Evolutionary conservation across 2,888 invertebrate genomes (phyloP).

Genomic region (Hydropsyche betteni): DNA sequence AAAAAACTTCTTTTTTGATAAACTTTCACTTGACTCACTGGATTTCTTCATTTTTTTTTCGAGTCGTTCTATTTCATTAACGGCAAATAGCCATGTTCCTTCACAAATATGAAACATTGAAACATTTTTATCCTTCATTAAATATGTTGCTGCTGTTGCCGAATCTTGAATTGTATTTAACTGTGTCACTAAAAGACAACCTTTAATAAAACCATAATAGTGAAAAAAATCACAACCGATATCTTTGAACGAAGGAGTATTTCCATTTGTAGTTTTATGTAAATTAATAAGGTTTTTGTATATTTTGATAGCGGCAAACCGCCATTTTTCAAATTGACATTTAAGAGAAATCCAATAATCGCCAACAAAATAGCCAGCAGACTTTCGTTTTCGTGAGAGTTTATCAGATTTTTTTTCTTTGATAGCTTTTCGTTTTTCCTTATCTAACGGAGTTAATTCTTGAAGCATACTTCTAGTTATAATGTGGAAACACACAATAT

Average conservation of each 20-base stretch:
- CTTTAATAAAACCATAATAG: conserved; percentile 14
- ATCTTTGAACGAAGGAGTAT: not conserved
- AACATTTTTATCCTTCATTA: not conserved
- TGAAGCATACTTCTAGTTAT: conserved; percentile 45
- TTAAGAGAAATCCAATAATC: conserved; percentile 46
- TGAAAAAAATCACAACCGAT: not conserved
- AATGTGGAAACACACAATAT: conserved; percentile 40
- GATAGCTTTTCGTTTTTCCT: not conserved
- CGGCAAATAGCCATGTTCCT: conserved; percentile 13
- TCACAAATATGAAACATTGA: conserved; percentile 5
- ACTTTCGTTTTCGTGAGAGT: not conserved
- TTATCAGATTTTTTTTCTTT: conserved; percentile 7
- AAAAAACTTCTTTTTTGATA: conserved; percentile 2
- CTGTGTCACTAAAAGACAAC: not conserved
- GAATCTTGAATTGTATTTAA: not conserved
- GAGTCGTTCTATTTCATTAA: conserved; percentile 2
- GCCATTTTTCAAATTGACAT: conserved; percentile 41
- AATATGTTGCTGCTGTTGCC: not conserved
- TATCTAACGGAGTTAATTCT: conserved; percentile 42
- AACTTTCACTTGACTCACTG: not conserved
- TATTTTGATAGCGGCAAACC: conserved; percentile 39
- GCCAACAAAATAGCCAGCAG: conserved; percentile 44
- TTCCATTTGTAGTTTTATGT: not conserved
- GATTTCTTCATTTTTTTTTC: not conserved
- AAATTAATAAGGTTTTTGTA: conserved; percentile 36